Conservation (phyloP, 2,888 invertebrate genomes). For the Acanthacorydalis orientalis region DNA sequence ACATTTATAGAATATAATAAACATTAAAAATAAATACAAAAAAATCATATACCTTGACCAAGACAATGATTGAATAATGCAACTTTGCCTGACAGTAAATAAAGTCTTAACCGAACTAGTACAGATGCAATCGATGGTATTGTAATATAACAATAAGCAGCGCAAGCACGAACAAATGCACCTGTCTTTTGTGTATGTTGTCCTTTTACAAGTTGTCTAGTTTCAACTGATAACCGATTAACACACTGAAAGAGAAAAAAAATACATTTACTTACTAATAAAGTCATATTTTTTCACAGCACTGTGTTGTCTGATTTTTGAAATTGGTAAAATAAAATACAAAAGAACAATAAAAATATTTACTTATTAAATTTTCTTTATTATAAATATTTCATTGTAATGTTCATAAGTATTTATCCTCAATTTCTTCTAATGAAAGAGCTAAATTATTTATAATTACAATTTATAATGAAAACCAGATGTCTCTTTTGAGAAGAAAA, state of each 20-base stretch:
- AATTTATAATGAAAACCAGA: no score
- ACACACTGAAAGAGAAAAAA: slow-evolving; percentile 43
- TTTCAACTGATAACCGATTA: slow-evolving; percentile 58
- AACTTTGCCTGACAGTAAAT: slow-evolving; percentile 74
- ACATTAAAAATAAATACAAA: neutral
- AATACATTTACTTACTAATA: no score
- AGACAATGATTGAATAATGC: slow-evolving; percentile 79
- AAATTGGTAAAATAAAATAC: no score
- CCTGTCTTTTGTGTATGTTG: slow-evolving; percentile 65
- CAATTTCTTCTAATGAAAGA: no score
- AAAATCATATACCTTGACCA: slow-evolving; percentile 54
- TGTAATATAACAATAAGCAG: slow-evolving; percentile 90
- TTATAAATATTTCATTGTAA: no score
- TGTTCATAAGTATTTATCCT: no score
- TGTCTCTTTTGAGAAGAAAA: no score
- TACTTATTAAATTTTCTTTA: no score
- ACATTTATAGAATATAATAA: neutral
- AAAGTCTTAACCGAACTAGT: slow-evolving; percentile 65
- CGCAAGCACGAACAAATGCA: slow-evolving; percentile 82
- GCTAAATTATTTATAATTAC: no score
- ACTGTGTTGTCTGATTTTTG: no score
- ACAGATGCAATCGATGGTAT: slow-evolving; percentile 83
- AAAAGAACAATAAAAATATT: no score
- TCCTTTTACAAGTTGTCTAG: slow-evolving; percentile 48
- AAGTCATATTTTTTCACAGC: no score